Base-by-base conservation (phyloP, 30 jellyfish, hydroid and myxozoan genomes). In the Catostylus mosaicus region DNA sequence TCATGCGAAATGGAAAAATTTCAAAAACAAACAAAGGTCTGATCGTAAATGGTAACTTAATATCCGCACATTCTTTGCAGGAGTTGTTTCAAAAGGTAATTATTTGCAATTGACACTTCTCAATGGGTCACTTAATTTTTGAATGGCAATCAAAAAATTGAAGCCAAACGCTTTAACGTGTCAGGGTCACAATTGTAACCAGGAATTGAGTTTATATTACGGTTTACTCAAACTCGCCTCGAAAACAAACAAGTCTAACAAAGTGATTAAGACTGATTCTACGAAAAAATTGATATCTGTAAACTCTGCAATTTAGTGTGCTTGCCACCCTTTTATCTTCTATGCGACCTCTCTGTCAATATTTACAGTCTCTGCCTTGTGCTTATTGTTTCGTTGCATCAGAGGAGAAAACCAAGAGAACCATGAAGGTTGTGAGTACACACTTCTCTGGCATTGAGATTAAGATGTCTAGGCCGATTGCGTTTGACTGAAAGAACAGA, bases 291-390 rank as follows among this genome's bases (percentile, higher is more conserved):
- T 6, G 16, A 43, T 43, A 43, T 43, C 8, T 43, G 56, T 16
- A 43, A 43, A 43, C 56, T 16, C 12, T 43, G 12, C 16, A 43
- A 43, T 16, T 43, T 6, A 43, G 56, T 43, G 12, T 43, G 56
- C 16, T 43, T 16, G 56, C 56, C 56, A 43, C 31, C 12, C 85
- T 31, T 74, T 57, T 61, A 20, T 36, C 34, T 52, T 74, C 34
- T 74, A 16, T 74, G 75, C 85, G 10, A 22, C 66, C 24, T 62
- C 29, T 32, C 37, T 51, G 85, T 22, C 74, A 74, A 74, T 74
- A 74, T 74, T 74, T 74, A 65, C 85, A 29, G 19, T 52, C 32
- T 11, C 76, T 51, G 74, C 40, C 20, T 31, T 48, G 75, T 5
- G 10, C 24, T 37, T 16, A 18, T 43, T 34, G 37, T 68, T 14